These are phyloP conservation scores for Corythornis vintsioides DNA, from an alignment of 2,113 vertebrate genomes.

Conservation along the genomic window DNA sequence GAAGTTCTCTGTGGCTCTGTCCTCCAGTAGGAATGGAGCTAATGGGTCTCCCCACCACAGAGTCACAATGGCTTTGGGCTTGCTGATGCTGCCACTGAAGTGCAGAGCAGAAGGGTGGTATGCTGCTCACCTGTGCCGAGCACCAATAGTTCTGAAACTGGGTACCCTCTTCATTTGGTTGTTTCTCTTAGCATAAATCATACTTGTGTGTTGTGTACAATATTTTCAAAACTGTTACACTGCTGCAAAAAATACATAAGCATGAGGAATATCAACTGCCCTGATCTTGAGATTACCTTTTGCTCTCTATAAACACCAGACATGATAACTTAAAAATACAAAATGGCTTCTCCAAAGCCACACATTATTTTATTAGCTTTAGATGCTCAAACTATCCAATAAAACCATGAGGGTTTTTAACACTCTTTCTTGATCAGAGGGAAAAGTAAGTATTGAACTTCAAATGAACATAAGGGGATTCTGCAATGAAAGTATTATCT, in stretches of 20 bases:
- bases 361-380: not conserved
- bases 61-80: accelerated
- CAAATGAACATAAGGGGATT: not conserved
- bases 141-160: not conserved
- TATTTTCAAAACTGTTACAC: not conserved
- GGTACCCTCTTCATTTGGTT: not conserved
- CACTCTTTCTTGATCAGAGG: not conserved
- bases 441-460: not conserved
- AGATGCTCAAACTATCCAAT: not conserved
- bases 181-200: not conserved
- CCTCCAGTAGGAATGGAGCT: not conserved
- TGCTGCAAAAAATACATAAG: not conserved
- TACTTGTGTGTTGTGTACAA: not conserved
- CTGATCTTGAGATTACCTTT: not conserved
- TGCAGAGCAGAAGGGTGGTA: not conserved
- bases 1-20: not conserved
- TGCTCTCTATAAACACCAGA: not conserved
- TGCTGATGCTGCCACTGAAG: accelerated
- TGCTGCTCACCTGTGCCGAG: not conserved
- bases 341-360: not conserved
- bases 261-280: not conserved
- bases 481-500: not conserved
- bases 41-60: accelerated
- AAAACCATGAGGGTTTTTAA: not conserved
- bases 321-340: not conserved